Evolutionary conservation across 2,888 invertebrate species (phyloP), one percentile per base, ranked within the genome.

Genomic region (Tipula lateralis): DNA sequence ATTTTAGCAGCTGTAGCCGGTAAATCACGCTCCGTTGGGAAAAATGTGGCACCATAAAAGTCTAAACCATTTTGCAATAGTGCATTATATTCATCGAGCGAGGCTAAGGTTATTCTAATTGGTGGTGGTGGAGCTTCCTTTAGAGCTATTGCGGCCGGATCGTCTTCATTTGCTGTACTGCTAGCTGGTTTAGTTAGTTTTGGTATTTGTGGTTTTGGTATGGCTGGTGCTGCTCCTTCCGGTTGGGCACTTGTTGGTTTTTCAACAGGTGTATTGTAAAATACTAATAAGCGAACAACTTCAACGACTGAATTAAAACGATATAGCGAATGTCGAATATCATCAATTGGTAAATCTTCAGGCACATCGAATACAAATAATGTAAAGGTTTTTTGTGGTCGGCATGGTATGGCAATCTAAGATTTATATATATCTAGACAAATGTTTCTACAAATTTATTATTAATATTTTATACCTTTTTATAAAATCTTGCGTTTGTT

Each of bases 41-140:
- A 96, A 91, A 94, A 96, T 29, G 96, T 96, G 82, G 96, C 96
- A 24, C 96, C 96, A 88, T 96, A 96, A 91, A 96, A 96, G 90
- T 96, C 96, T 85, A 96, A 91, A 0, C 96, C 96, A 88, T 95
- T 95, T 90, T 96, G 96, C 85, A 96, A 91, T 85, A 96, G 91
- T 87, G 93, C 93, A 89, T 95, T 95, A 87, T 93, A 94, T 88
- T 95, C 95, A 87, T 95, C 95, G 86, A 95, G 91, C 85, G 93
- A 94, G 85, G 95, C 95, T 86, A 95, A 90, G 0, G 95, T 95
- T 85, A 95, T 92, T 85, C 95, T 92, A 80, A 95, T 92, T 9
- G 94, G 93, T 86, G 94, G 93, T 85, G 92, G 92, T 6, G 92
- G 92, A 86, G 90, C 89, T 86, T 94, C 93, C 84, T 89, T 88